Base-by-base conservation (phyloP, 2,113 vertebrate genomes). In the Fulica atra region DNA sequence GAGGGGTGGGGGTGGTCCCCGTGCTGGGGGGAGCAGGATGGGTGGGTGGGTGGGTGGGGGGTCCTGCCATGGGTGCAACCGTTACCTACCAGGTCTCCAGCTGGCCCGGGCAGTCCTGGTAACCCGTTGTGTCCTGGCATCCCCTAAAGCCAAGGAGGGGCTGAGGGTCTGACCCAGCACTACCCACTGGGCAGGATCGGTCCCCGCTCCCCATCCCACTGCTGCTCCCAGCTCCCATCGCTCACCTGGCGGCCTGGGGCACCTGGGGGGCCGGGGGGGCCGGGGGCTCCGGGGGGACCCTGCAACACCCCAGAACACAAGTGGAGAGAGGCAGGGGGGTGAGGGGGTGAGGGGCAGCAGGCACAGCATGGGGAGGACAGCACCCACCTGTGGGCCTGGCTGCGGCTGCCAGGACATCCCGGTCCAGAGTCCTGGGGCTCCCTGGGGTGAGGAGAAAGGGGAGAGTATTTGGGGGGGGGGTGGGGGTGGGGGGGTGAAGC, bases 221-320 rank as follows among this genome's bases (percentile, higher is more conserved):
- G 19, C 50, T 25, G 11, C 12, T 19, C 53, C 25, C n/a, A n/a
- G n/a, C n/a, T n/a, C n/a, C 48, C 19, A 28, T 6, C 8, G 2
- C 86, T 98, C 98, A 99, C 99, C 98, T 99, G 98, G 23, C 97
- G 97, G 10, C 99, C 99, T 4, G 98, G 98, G 57, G 96, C 92
- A 91, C 99, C 99, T 7, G 81, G 98, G 3, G 98, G 97, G 3
- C 99, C 99, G 3, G 99, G 98, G 12, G 98, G 98, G 7, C 99
- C 99, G 0, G 99, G 99, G 16, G 98, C 98, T 48, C 99, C 99
- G 1, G 99, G 99, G 13, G 99, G 99, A 19, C 99, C 99, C 99
- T 99, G 92, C 36, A 82, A 93, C 38, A 97, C 50, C 83, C 40
- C 86, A 91, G 86, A 76, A 85, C 9, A 36, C 38, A 18, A 57